Percentiles rank a stretch among this genome's conserved stretches.
These are phyloP conservation scores for Apotomis betuletana DNA, from an alignment of 2,888 invertebrate species.

Conservation along the genomic window DNA sequence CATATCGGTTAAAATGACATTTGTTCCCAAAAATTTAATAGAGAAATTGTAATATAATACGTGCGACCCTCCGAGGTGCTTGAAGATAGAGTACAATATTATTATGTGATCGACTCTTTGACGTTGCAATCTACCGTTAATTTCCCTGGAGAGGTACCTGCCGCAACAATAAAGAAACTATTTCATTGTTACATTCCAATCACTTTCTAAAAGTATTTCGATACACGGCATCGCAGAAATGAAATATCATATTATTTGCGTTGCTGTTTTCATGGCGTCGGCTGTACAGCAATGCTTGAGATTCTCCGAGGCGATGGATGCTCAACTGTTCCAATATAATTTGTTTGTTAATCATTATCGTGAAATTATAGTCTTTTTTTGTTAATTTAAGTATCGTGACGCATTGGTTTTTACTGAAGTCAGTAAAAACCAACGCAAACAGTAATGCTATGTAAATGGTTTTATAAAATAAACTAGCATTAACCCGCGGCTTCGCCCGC, in stretches of 20 bases:
- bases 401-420: too few relatives aligned
- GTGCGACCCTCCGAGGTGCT: slow-evolving; percentile 54
- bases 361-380: too few relatives aligned
- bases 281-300: too few relatives aligned
- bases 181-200: slow-evolving; percentile 70
- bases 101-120: slow-evolving; percentile 78
- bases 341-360: too few relatives aligned
- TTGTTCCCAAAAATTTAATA: slow-evolving; percentile 41
- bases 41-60: slow-evolving; percentile 60
- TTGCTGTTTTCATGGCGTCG: too few relatives aligned
- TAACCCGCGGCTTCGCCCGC: too few relatives aligned
- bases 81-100: slow-evolving; percentile 70
- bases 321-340: neutral
- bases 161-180: slow-evolving; percentile 76
- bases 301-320: too few relatives aligned
- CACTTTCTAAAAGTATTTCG: slow-evolving; percentile 27
- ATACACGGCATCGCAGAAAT: neutral
- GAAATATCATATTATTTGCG: too few relatives aligned
- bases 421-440: too few relatives aligned
- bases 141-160: slow-evolving; percentile 77
- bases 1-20: slow-evolving; percentile 14
- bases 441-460: too few relatives aligned
- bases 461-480: too few relatives aligned
- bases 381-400: too few relatives aligned
- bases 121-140: slow-evolving; percentile 78